Evolutionary conservation across 2,888 invertebrate species (phyloP).

Genomic region (Phaonia tiefii): DNA sequence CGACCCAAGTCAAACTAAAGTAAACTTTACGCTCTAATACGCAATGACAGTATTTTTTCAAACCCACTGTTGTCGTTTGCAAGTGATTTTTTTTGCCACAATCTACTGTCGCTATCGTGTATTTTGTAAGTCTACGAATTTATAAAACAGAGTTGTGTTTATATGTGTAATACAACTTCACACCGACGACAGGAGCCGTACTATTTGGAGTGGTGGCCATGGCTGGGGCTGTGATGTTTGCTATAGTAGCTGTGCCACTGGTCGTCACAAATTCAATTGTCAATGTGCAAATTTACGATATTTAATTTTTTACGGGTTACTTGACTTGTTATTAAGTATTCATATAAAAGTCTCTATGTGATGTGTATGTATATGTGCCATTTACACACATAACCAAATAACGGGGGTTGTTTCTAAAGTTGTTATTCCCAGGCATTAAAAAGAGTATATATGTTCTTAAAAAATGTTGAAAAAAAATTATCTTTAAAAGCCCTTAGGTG

Average conservation of each 20-base stretch:
- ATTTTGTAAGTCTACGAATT: too few relatives aligned
- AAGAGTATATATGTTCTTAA: too few relatives aligned
- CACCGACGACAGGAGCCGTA: too few relatives aligned
- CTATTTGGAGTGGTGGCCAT: background rate
- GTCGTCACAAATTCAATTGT: conserved; percentile 57
- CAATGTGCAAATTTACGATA: conserved; percentile 60
- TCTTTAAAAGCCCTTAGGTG: too few relatives aligned
- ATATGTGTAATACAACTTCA: too few relatives aligned
- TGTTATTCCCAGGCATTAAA: too few relatives aligned
- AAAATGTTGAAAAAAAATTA: too few relatives aligned
- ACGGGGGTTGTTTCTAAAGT: too few relatives aligned
- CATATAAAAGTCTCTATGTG: conserved; percentile 19
- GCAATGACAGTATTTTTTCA: conserved; percentile 7
- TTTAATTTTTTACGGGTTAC: conserved; percentile 61
- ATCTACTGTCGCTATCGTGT: too few relatives aligned
- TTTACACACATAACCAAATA: too few relatives aligned
- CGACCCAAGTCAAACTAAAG: conserved; percentile 6
- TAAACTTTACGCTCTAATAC: conserved; percentile 47
- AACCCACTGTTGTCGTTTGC: conserved; percentile 10
- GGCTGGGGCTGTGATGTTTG: background rate
- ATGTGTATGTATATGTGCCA: background rate
- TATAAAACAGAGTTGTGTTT: too few relatives aligned
- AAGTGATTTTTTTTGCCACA: background rate
- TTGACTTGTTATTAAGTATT: conserved; percentile 57
- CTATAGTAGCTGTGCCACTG: background rate